Percentiles rank a stretch among this genome's conserved stretches.
Evolutionary conservation across 2,113 vertebrate genomes (phyloP).

Genomic region (Daboia siamensis): DNA sequence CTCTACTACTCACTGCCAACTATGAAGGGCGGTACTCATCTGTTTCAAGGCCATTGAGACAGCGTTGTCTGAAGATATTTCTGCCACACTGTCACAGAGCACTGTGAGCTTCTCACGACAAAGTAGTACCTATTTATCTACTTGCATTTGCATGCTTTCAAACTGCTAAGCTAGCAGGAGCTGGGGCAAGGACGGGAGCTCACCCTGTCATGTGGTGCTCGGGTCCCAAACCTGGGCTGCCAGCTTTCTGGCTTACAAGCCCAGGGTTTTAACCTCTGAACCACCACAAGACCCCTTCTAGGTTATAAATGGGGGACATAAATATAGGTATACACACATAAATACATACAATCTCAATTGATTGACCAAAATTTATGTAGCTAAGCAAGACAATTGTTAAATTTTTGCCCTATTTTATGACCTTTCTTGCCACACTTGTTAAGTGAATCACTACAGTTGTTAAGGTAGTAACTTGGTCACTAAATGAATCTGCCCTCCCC

Average conservation of each 20-base stretch:
- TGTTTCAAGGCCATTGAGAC: not conserved
- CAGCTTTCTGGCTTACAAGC: not conserved
- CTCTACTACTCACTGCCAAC: not conserved
- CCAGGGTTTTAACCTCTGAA: not conserved
- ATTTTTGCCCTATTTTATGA: not conserved
- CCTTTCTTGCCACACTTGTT: not conserved
- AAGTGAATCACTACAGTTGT: not conserved
- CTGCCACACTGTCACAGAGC: not conserved
- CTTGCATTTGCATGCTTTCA: not conserved
- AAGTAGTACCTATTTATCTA: not conserved
- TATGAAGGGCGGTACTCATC: not conserved
- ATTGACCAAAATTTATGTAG: not conserved
- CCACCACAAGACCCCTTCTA: not conserved
- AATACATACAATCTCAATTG: not conserved
- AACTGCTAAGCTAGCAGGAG: not conserved
- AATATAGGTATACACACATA: not conserved
- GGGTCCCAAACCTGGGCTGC: not conserved
- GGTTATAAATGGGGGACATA: not conserved
- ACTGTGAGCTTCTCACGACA: not conserved
- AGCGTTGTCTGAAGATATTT: not conserved
- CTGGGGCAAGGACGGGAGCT: not conserved
- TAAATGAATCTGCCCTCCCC: not conserved
- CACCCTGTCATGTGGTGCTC: not conserved
- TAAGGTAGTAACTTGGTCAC: not conserved
- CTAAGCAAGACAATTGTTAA: not conserved